Evolutionary conservation across 23 tunicate genomes (phyloP).

Genomic region (Ascidia mentula): DNA sequence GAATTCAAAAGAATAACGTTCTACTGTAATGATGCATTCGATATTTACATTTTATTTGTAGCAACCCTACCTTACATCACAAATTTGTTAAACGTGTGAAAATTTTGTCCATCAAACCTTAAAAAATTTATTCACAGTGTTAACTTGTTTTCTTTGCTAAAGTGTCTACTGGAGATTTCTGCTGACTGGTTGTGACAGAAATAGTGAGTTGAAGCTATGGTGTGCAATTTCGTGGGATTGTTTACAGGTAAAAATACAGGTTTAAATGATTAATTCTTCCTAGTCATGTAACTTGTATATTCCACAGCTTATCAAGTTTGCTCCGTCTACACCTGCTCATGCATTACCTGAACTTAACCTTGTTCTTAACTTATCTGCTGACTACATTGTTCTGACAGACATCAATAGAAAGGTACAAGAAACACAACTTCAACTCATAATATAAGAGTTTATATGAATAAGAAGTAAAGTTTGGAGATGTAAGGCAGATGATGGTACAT

Average conservation of each 20-base stretch:
- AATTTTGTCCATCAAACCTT: no score
- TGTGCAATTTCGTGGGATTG: constrained; percentile 84
- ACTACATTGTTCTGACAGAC: constrained; percentile 67
- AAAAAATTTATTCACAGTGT: no score
- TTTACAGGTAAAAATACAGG: constrained; percentile 41
- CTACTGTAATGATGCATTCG: no score
- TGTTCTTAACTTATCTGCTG: constrained; percentile 47
- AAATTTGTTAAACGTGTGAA: no score
- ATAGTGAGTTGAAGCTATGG: constrained; percentile 78
- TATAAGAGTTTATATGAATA: no score
- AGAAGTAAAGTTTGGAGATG: no score
- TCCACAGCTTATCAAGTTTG: constrained; percentile 36
- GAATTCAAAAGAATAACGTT: no score
- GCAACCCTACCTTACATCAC: no score
- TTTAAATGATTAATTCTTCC: neutral
- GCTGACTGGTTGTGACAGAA: constrained; percentile 73
- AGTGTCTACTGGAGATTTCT: constrained; percentile 84
- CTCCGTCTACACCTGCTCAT: constrained; percentile 57
- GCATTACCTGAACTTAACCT: constrained; percentile 67
- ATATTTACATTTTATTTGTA: no score
- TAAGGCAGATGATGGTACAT: no score
- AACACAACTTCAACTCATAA: neutral
- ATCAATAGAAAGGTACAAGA: constrained; percentile 70
- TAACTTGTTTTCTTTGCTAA: neutral
- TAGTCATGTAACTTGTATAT: neutral